These are phyloP conservation scores for Zonitis immaculata DNA, from an alignment of 2,888 invertebrate species.

Conservation along the genomic window DNA sequence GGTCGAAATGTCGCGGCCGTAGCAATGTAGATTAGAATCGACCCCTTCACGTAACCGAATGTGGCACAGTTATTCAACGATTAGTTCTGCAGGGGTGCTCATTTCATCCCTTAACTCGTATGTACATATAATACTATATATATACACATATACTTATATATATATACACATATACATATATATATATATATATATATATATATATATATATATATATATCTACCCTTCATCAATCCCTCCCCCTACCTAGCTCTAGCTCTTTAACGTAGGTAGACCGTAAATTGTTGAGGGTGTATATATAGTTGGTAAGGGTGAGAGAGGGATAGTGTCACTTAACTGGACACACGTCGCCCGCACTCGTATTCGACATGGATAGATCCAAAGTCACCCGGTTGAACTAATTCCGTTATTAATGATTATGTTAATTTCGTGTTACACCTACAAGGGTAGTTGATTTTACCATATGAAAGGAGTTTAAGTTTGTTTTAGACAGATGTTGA, in stretches of 20 bases:
- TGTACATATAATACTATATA: not conserved
- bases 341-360: slow-evolving; percentile 35
- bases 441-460: slow-evolving; percentile 5
- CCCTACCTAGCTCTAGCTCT: slow-evolving; percentile 19
- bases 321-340: slow-evolving; percentile 36
- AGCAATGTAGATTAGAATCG: slow-evolving; percentile 36
- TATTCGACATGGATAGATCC: slow-evolving; percentile 24
- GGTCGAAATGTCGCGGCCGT: not conserved
- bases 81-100: slow-evolving; percentile 43
- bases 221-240: slow-evolving; percentile 6
- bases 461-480: not conserved
- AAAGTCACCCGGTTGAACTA: slow-evolving; percentile 19
- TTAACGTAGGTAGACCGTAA: slow-evolving; percentile 21
- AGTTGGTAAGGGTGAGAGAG: slow-evolving; percentile 9
- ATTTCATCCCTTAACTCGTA: slow-evolving; percentile 17
- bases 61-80: slow-evolving; percentile 41
- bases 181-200: slow-evolving; percentile 10
- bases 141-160: no score
- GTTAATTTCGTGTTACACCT: slow-evolving; percentile 27
- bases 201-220: slow-evolving; percentile 11
- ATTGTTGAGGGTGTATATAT: slow-evolving; percentile 3
- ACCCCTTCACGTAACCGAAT: slow-evolving; percentile 32
- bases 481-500: slow-evolving; percentile 3
- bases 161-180: no score
- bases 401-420: slow-evolving; percentile 29